Base-by-base conservation (phyloP, 1,140 invertebrate genomes). In the Adoxophyes honmai region DNA sequence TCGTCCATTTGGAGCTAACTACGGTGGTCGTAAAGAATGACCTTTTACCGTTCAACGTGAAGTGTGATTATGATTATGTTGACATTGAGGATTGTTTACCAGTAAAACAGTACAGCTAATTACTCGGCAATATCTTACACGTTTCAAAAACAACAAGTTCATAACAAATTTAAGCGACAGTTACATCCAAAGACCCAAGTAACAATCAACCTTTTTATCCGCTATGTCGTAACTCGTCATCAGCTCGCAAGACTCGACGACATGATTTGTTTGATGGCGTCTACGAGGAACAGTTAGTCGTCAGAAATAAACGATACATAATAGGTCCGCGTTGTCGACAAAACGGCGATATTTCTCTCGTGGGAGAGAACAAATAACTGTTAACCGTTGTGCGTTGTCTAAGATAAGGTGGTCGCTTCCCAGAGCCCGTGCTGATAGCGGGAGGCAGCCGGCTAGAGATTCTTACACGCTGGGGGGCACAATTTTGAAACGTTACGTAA, bases 291-390 rank as follows among this genome's bases (percentile, higher is more conserved):
- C 42, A 33, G 42, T 48, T 48, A 48, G 42, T 48, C 42, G 21
- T 48, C 16, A 28, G 42, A 48, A 48, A 33, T 11, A 61, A 61
- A 53, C 48, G 35, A 28, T 53, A 42, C 48, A 55, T 61, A 61
- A 61, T 53, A 53, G 51, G 28, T 51, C 36, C 36, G 34, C 3
- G 51, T 42, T 28, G 52, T 42, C 54, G 11, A 48, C 42, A 48
- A 56, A 42, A 42, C 55, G 51, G 21, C n/a, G 28, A 56, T 34
- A 48, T 34, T 37, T 52, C 15, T 44, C 35, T 52, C 57, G 36
- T 61, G 48, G 37, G 48, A 57, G 59, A 56, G 38, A 57, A 55
- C 21, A 51, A 52, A 60, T 60, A 55, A 60, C 53, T 52, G 59
- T 55, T 53, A 59, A 54, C 57, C 57, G 51, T 59, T 59, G 51